phyloP scores from a whole-genome alignment of 2,113 vertebrate genomes.

The Macrotis lagotis region DNA sequence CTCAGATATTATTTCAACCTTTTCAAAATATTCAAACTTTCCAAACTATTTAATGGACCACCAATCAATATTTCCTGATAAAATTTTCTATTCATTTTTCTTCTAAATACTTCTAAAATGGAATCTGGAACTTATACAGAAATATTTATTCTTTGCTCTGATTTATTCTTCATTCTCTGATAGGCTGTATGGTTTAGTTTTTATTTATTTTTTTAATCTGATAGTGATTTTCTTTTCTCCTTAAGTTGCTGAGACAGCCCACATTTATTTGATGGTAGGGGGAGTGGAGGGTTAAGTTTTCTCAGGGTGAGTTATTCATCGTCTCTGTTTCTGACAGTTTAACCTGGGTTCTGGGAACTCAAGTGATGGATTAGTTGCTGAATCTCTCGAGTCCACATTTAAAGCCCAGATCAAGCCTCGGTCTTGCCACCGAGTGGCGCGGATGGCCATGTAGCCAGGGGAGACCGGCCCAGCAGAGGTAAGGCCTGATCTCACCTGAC shows the following conservation, averaged over 20 bases:
- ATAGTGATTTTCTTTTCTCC: not conserved
- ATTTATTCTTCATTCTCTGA: not conserved
- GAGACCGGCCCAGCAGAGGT: too few relatives aligned
- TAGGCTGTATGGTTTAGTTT: not conserved
- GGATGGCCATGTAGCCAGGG: too few relatives aligned
- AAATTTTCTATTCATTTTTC: not conserved
- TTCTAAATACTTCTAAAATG: not conserved
- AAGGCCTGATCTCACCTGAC: slow-evolving; percentile 28
- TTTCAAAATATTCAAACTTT: not conserved
- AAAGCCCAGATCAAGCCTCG: not conserved
- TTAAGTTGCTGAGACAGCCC: not conserved
- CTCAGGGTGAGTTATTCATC: not conserved
- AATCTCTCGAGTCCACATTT: not conserved
- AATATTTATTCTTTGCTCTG: not conserved
- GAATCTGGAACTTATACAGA: not conserved
- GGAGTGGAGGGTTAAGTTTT: not conserved
- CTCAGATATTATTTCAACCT: not conserved
- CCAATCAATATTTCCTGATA: not conserved
- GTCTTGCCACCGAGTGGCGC: too few relatives aligned
- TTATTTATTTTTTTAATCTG: not conserved
- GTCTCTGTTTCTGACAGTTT: slow-evolving; percentile 1
- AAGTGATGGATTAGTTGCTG: not conserved
- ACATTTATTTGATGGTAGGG: not conserved
- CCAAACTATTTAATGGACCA: not conserved
- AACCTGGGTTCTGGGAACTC: not conserved